phyloP scores from a whole-genome alignment of 2,888 invertebrate genomes.

The Cinara cedri region DNA sequence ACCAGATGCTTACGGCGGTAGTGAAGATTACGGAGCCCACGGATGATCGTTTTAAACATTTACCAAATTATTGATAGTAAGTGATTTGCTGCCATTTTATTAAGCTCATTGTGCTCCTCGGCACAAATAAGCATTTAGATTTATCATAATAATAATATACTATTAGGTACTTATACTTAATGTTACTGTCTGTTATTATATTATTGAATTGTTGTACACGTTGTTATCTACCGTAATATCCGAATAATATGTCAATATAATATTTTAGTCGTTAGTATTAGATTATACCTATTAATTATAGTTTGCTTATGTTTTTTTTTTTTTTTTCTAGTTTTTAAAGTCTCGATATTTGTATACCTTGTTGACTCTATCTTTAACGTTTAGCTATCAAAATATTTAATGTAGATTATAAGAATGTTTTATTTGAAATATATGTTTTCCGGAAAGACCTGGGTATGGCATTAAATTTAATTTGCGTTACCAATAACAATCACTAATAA shows the following conservation, averaged over 20 bases:
- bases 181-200: not conserved
- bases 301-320: too few species aligned
- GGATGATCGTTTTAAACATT: constrained; percentile 45
- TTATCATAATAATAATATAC: not conserved
- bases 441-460: too few species aligned
- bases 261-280: too few species aligned
- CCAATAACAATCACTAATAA: too few species aligned
- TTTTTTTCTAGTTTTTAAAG: too few species aligned
- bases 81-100: constrained; percentile 52
- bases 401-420: too few species aligned
- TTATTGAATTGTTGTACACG: not conserved
- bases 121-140: not conserved
- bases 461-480: too few species aligned
- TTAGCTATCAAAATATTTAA: too few species aligned
- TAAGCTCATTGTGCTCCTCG: not conserved
- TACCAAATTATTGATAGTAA: constrained; percentile 31
- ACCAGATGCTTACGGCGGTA: constrained; percentile 60
- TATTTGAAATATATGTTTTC: too few species aligned
- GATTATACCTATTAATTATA: too few species aligned
- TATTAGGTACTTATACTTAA: not conserved
- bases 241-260: not conserved
- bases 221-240: not conserved
- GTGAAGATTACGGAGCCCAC: constrained; percentile 58
- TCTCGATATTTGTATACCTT: too few species aligned
- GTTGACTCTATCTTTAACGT: too few species aligned